Conservation (phyloP, 2,888 invertebrate genomes). For the Craniophora ligustri region DNA sequence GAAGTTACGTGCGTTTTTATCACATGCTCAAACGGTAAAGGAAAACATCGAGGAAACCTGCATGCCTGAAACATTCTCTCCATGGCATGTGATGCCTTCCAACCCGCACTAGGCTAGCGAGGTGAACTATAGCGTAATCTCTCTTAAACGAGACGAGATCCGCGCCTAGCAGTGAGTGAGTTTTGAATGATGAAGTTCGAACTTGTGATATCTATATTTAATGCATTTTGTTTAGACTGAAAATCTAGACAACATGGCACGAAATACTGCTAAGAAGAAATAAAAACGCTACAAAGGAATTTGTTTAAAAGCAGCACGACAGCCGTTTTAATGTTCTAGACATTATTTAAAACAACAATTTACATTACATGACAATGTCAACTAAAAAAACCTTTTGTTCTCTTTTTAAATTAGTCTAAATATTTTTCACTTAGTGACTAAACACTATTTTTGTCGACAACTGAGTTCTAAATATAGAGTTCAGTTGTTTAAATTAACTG, state of each 20-base stretch:
- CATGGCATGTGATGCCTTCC: no score
- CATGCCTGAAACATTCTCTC: no score
- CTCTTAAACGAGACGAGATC: no score
- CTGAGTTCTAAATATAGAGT: constrained; percentile 18
- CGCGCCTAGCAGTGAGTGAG: no score
- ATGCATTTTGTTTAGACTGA: no score
- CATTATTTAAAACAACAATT: background rate
- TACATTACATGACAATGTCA: background rate
- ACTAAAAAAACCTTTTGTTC: background rate
- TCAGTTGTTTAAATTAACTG: constrained; percentile 24
- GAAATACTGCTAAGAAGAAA: background rate
- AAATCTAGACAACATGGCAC: background rate
- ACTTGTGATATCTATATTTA: no score
- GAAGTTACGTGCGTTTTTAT: no score
- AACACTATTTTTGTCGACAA: constrained; percentile 24
- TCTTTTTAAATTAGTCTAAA: background rate
- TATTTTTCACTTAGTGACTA: constrained; percentile 13
- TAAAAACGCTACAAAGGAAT: background rate
- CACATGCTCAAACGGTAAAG: no score
- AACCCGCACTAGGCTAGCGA: no score
- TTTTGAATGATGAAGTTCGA: no score
- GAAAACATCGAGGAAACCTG: no score
- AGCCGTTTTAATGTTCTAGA: background rate
- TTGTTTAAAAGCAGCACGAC: background rate
- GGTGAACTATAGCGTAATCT: no score